Conservation (phyloP, 1,140 invertebrate species). For the Drosophila teissieri region DNA sequence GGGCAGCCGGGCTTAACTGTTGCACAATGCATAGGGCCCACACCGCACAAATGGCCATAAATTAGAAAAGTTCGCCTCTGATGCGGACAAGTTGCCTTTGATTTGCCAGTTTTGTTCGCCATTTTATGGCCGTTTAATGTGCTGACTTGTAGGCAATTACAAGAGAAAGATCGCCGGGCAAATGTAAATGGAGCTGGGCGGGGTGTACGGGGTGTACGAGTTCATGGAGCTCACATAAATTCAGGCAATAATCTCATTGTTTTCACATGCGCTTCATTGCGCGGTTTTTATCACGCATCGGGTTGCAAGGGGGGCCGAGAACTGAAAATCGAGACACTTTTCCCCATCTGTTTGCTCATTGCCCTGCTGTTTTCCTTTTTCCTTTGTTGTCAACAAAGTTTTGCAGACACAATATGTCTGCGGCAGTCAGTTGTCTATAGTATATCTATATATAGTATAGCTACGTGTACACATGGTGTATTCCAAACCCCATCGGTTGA, state of each 20-base stretch:
- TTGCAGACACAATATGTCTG: constrained; percentile 81
- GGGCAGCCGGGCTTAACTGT: constrained; percentile 71
- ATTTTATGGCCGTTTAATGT: constrained; percentile 80
- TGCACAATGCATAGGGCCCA: constrained; percentile 43
- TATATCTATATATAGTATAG: constrained; percentile 9
- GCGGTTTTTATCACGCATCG: constrained; percentile 63
- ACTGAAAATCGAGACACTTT: constrained; percentile 53
- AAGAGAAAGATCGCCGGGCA: constrained; percentile 40
- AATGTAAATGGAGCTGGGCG: not conserved
- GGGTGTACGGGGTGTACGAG: not conserved
- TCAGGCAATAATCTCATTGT: constrained; percentile 79
- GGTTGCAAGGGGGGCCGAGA: constrained; percentile 8
- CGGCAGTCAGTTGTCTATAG: constrained; percentile 49
- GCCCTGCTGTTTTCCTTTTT: constrained; percentile 22
- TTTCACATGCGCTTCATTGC: constrained; percentile 73
- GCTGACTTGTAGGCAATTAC: constrained; percentile 80
- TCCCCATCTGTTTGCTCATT: constrained; percentile 46
- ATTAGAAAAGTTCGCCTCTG: constrained; percentile 71
- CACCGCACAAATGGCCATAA: constrained; percentile 57
- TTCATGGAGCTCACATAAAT: constrained; percentile 71
- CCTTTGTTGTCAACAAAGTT: constrained; percentile 75
- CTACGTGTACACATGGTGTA: not conserved
- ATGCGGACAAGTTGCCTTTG: constrained; percentile 76
- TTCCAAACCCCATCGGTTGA: constrained; percentile 5
- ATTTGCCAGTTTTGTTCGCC: constrained; percentile 69